Base-by-base conservation (phyloP, 2,888 invertebrate genomes). In the Caenorhabditis zanzibari region DNA sequence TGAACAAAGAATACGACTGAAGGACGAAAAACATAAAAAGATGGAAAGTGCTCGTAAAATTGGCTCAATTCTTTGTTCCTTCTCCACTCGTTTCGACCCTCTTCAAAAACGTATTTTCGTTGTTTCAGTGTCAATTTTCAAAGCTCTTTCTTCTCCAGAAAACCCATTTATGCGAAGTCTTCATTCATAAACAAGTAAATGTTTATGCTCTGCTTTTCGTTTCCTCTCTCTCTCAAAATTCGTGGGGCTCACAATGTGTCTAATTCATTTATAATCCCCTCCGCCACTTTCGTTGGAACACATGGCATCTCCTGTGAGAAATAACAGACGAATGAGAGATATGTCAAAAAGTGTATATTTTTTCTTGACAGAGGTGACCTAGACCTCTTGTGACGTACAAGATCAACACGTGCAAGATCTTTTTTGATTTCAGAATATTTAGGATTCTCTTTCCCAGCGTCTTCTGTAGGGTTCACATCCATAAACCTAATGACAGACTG, bases 181-280 rank as follows among this genome's bases (percentile, higher is more conserved):
- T 66, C 19, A 52, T 73, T 61, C 73, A 63, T 73, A 73, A 75
- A 75, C 59, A 76, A 75, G 76, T 49, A 38, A 68, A 68, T 68
- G 68, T 66, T 75, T 66, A 75, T 56, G 47, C 44, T 24, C 19
- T 26, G 58, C n/a, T 10, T 22, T 44, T 44, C n/a, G n/a, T n/a
- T n/a, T n/a, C n/a, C 19, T 10, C 14, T 47, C 47, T n/a, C 47
- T 19, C 19, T 19, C n/a, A 19, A 47, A 47, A 47, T 47, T 47
- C 19, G n/a, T 19, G 19, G 32, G 26, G 24, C 71, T 59, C 54
- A 24, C 24, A 66, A 56, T 52, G 75, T 76, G 66, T 76, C 76
- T 76, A 76, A 76, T 76, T 68, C 68, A 76, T 76, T 68, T 59
- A 68, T 76, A 76, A 76, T 76, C 76, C 76, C 56, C 7, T 41